A percentile compares a stretch with the other conserved stretches of the same genome.
Conservation (phyloP, 2,797 vertebrate species). For the Typhlichthys subterraneus region DNA sequence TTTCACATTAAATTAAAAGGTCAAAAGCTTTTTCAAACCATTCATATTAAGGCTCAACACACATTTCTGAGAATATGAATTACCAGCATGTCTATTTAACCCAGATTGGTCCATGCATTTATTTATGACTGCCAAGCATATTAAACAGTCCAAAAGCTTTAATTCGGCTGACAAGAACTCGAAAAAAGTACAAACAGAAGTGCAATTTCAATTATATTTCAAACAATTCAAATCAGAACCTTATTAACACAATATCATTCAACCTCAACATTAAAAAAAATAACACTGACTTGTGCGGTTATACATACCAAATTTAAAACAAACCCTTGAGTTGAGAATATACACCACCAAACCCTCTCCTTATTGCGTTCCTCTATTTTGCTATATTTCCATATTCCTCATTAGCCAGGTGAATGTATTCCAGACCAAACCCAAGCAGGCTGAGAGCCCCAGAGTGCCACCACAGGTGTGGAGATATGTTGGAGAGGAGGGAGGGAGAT, state of each 20-base stretch:
- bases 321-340: constrained; percentile 38
- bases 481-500: constrained; percentile 21
- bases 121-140: background rate
- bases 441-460: constrained; percentile 18
- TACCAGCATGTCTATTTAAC: background rate
- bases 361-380: constrained; percentile 15
- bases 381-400: constrained; percentile 51
- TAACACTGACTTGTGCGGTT: constrained; percentile 1
- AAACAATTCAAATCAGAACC: background rate
- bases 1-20: background rate
- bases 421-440: constrained; percentile 20
- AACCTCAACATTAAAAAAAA: background rate
- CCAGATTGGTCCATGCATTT: background rate
- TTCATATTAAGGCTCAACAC: constrained; percentile 24
- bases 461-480: constrained; percentile 56
- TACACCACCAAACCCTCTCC: background rate
- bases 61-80: background rate
- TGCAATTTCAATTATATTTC: background rate
- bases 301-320: constrained; percentile 72
- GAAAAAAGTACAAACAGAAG: background rate
- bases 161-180: background rate
- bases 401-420: constrained; percentile 14
- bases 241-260: background rate
- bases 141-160: background rate
- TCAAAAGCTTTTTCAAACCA: constrained; percentile 9